These are phyloP conservation scores for Arenaria interpres DNA, from an alignment of 2,113 vertebrate species.

Conservation along the genomic window DNA sequence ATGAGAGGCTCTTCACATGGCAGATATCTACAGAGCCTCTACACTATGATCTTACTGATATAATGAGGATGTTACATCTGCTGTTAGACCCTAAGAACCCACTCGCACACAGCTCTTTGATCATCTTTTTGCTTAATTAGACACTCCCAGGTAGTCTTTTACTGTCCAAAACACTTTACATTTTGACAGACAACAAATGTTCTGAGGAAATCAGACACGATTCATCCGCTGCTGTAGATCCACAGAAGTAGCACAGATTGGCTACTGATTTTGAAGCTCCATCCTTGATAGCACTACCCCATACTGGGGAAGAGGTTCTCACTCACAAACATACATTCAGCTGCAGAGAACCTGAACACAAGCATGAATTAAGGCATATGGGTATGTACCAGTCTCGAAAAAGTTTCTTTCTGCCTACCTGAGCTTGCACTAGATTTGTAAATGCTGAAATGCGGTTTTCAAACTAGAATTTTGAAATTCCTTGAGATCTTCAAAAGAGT, in stretches of 20 bases:
- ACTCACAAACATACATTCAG: background rate
- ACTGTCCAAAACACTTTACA: background rate
- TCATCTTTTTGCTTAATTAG: background rate
- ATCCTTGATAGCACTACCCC: background rate
- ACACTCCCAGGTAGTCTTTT: background rate
- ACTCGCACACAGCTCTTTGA: background rate
- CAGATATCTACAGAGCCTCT: background rate
- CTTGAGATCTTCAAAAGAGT: background rate
- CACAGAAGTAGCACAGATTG: background rate
- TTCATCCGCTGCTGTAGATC: rapidly evolving
- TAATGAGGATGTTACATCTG: background rate
- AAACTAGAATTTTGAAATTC: background rate
- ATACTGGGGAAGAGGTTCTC: background rate
- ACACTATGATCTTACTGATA: background rate
- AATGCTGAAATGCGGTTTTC: background rate
- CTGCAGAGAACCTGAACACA: background rate
- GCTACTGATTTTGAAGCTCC: background rate
- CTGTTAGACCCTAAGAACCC: background rate
- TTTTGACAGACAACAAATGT: background rate
- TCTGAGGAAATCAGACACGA: background rate
- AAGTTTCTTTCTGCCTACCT: background rate
- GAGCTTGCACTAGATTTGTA: background rate
- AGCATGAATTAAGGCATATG: background rate
- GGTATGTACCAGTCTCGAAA: background rate
- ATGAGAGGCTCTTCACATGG: background rate